Conservation (phyloP, 2,888 invertebrate species). For the Himalopsyche tibetana region DNA sequence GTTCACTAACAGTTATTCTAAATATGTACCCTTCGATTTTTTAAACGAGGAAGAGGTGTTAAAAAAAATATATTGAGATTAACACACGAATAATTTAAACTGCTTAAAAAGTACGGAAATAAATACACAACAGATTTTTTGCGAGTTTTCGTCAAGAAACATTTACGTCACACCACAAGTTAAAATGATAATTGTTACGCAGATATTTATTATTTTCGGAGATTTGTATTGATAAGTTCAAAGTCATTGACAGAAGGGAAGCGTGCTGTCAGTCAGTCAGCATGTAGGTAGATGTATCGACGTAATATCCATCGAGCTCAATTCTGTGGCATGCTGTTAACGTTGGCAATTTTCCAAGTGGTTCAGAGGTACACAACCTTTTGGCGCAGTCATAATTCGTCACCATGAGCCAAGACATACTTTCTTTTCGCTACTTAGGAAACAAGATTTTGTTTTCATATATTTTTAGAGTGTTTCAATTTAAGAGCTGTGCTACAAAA, state of each 20-base stretch:
- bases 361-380: constrained; percentile 25
- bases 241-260: constrained; percentile 50
- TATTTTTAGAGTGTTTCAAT: too few relatives aligned
- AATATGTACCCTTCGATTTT: too few relatives aligned
- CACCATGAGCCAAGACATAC: too few relatives aligned
- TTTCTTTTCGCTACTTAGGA: too few relatives aligned
- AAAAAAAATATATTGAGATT: too few relatives aligned
- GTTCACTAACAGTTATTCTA: too few relatives aligned
- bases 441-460: too few relatives aligned
- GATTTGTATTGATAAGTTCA: constrained; percentile 41
- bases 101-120: too few relatives aligned
- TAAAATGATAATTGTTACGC: not conserved
- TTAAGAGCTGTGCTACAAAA: too few relatives aligned
- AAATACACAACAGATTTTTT: too few relatives aligned
- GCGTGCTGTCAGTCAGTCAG: constrained; percentile 48
- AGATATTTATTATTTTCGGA: not conserved
- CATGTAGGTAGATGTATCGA: constrained; percentile 47
- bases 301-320: constrained; percentile 17
- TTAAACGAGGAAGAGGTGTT: too few relatives aligned
- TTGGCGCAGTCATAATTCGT: not conserved
- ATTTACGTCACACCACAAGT: not conserved
- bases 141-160: not conserved
- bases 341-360: constrained; percentile 51
- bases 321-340: constrained; percentile 1
- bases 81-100: too few relatives aligned